Percentiles rank a stretch among this genome's conserved stretches.
Evolutionary conservation across 2,797 vertebrate genomes (phyloP).

Genomic region (Toxotes lorentzi): DNA sequence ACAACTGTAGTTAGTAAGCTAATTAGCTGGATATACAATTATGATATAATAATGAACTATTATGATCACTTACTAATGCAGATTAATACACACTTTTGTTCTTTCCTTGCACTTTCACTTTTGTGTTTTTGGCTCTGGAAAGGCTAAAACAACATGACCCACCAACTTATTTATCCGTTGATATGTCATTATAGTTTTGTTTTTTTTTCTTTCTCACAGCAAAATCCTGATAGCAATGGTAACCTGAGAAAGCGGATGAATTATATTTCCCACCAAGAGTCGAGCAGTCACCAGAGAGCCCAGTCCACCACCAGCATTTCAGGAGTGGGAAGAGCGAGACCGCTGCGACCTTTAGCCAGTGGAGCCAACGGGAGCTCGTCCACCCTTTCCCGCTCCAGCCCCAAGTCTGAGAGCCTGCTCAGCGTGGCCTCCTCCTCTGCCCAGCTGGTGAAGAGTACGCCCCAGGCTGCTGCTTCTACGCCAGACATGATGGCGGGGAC

Average conservation of each 20-base stretch:
- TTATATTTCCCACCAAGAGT: slow-evolving; percentile 86
- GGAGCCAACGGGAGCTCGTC: slow-evolving; percentile 78
- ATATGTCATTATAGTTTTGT: neutral
- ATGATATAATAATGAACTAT: neutral
- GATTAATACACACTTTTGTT: too few relatives aligned
- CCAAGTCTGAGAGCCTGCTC: slow-evolving; percentile 90
- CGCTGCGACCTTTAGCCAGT: slow-evolving; percentile 79
- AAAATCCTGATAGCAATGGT: slow-evolving; percentile 91
- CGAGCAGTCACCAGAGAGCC: slow-evolving; percentile 83
- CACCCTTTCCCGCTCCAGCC: slow-evolving; percentile 89
- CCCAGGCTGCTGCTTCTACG: slow-evolving; percentile 87
- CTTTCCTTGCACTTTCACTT: neutral
- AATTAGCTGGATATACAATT: neutral
- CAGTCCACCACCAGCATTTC: slow-evolving; percentile 86
- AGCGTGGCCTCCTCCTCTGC: slow-evolving; percentile 84
- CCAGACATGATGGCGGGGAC: slow-evolving; percentile 86
- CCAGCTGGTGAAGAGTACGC: slow-evolving; percentile 85
- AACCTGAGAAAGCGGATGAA: slow-evolving; percentile 94
- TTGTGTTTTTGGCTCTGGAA: neutral
- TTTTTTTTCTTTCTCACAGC: slow-evolving; percentile 67
- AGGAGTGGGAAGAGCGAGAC: slow-evolving; percentile 63
- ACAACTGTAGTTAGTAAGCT: neutral
- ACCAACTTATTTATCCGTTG: neutral
- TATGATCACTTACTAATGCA: neutral
- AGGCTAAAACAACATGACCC: too few relatives aligned